Conservation (phyloP, 2,113 vertebrate species). For the Muntiacus muntjak region DNA sequence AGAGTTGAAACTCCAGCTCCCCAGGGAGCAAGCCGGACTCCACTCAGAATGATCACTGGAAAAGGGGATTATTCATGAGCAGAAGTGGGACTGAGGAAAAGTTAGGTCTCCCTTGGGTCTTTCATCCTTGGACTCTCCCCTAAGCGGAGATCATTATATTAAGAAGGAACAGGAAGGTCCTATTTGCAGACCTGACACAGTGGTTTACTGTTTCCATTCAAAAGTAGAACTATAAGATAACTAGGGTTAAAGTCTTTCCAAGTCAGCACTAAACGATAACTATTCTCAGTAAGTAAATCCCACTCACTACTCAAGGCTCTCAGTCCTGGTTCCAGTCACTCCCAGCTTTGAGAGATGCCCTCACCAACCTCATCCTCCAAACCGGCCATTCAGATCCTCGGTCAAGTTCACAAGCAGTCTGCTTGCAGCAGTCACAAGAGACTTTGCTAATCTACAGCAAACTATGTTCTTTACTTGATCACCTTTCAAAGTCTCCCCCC, state of each 20-base stretch:
- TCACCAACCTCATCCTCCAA: neutral
- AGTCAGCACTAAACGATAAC: neutral
- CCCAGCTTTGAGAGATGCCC: neutral
- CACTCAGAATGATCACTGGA: neutral
- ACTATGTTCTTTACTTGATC: neutral
- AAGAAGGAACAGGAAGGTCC: neutral
- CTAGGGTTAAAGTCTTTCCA: neutral
- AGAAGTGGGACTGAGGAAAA: neutral
- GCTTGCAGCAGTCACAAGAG: neutral
- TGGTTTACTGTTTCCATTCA: neutral
- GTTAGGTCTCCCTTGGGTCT: neutral
- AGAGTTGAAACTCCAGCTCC: neutral
- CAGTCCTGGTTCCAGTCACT: neutral
- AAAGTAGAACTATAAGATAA: neutral
- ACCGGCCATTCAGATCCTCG: neutral
- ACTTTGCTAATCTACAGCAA: neutral
- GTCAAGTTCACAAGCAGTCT: neutral
- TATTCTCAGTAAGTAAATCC: neutral
- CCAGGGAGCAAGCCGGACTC: neutral
- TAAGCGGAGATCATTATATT: neutral
- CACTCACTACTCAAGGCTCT: neutral
- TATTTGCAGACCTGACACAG: neutral
- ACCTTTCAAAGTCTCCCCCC: neutral
- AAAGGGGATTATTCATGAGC: neutral
- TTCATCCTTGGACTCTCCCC: neutral